Percentiles rank a stretch among this genome's conserved stretches.
These are phyloP conservation scores for Nebria ingens DNA, from an alignment of 1,140 invertebrate species.

Conservation along the genomic window DNA sequence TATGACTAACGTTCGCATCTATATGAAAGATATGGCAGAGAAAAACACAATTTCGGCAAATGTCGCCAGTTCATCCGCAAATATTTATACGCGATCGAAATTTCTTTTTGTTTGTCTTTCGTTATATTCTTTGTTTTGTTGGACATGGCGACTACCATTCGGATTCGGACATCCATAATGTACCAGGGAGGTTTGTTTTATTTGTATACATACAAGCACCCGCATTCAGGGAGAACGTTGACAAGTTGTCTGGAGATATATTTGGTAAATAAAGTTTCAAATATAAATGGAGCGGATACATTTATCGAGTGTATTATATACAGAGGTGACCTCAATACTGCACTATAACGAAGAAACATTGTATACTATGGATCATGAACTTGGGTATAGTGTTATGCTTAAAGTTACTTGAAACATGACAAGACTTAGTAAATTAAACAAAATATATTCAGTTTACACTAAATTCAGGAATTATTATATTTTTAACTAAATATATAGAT, in stretches of 20 bases:
- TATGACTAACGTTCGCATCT: not conserved
- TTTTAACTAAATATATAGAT: no score
- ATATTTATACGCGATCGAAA: not conserved
- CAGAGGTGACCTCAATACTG: slow-evolving; percentile 2
- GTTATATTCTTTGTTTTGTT: slow-evolving; percentile 2
- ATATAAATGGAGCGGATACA: slow-evolving; percentile 6
- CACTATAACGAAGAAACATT: slow-evolving; percentile 3
- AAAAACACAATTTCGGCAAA: not conserved
- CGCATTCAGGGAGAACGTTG: not conserved
- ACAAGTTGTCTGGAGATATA: not conserved
- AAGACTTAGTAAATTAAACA: no score
- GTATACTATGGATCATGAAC: no score
- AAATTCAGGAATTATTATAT: no score
- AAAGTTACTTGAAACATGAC: no score
- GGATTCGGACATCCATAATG: slow-evolving; percentile 3
- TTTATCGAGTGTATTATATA: slow-evolving; percentile 9
- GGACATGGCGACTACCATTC: not conserved
- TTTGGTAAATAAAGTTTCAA: slow-evolving; percentile 5
- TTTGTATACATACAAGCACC: not conserved
- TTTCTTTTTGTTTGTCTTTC: not conserved
- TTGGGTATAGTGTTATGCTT: no score
- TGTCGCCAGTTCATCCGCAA: not conserved
- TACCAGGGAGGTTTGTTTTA: slow-evolving; percentile 1
- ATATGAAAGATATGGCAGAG: not conserved
- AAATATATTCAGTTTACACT: no score